Conservation (phyloP, 2,113 vertebrate species). For the Hippoglossus stenolepis region DNA sequence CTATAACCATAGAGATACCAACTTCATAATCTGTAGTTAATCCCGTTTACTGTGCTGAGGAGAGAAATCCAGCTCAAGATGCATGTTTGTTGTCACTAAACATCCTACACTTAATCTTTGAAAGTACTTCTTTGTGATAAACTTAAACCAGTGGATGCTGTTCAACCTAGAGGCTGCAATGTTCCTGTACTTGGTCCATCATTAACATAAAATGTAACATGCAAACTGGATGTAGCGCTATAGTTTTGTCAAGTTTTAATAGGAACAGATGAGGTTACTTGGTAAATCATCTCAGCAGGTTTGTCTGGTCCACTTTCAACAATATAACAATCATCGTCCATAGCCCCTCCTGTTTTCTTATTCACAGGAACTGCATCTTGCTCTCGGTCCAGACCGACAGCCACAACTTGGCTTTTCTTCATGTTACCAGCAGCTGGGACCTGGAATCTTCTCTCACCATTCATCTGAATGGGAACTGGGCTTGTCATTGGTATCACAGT, state of each 20-base stretch:
- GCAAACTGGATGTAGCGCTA: conserved; percentile 18
- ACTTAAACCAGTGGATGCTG: conserved; percentile 2
- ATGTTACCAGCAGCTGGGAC: conserved; percentile 25
- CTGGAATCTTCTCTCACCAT: conserved; percentile 37
- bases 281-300: conserved; percentile 73
- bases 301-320: conserved; percentile 70
- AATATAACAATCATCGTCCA: conserved; percentile 77
- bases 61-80: conserved; percentile 18
- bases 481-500: neutral
- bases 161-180: neutral
- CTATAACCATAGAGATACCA: conserved; percentile 8
- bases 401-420: conserved; percentile 24
- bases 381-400: conserved; percentile 34
- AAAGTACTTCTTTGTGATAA: conserved; percentile 16
- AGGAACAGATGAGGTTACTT: conserved; percentile 72
- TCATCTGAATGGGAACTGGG: conserved; percentile 39
- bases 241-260: conserved; percentile 64
- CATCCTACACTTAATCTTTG: neutral
- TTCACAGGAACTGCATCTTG: conserved; percentile 2
- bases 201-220: conserved; percentile 5
- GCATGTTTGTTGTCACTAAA: conserved; percentile 16
- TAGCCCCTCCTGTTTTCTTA: conserved; percentile 11
- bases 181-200: conserved; percentile 36
- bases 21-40: neutral
- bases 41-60: conserved; percentile 10